Base-by-base conservation (phyloP, 1,140 invertebrate genomes). In the Pseudobourletiella spinata region DNA sequence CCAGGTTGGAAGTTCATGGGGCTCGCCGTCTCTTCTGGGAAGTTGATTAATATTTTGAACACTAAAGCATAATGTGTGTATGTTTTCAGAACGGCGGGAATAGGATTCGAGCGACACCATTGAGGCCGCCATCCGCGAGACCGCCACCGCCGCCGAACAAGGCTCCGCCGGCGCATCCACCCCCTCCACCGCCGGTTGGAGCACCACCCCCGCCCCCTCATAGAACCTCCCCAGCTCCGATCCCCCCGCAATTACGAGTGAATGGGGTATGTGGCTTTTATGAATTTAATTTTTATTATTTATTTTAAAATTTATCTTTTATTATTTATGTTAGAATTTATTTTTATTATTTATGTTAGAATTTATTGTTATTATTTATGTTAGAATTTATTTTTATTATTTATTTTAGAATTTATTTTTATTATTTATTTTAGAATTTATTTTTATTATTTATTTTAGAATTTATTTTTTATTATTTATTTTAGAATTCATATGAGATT, bases 121-220 rank as follows among this genome's bases (percentile, higher is more conserved):
- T 66, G 15, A 39, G 64, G 25, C 68, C 64, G 32, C 68, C 68
- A 24, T 39, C 59, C 6, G 54, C 61, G 16, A 44, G 52, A 50
- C 55, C 57, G 22, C 68, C 68, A 20, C 68, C 68, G 14, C 68
- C 68, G 35, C 64, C 64, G n/a, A 63, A 64, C 39, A 69, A 69
- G 63, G 64, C 59, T 15, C 64, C 64, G 32, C 64, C 68, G 16
- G 28, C 30, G 6, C 64, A 66, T 55, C 64, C 61, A 20, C 64
- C 67, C 39, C 64, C 64, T 26, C 62, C 64, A 24, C 67, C 67
- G 8, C 60, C 60, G 2, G 18, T 28, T 18, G 20, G 22, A 28
- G 66, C 63, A 42, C 67, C 67, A 6, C 67, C 64, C 26, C 67
- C 64, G n/a, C 67, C 67, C 29, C 61, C 59, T 18, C 61, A 64